Conservation (phyloP, 2,797 vertebrate genomes). For the Microctenopoma lineatum region DNA sequence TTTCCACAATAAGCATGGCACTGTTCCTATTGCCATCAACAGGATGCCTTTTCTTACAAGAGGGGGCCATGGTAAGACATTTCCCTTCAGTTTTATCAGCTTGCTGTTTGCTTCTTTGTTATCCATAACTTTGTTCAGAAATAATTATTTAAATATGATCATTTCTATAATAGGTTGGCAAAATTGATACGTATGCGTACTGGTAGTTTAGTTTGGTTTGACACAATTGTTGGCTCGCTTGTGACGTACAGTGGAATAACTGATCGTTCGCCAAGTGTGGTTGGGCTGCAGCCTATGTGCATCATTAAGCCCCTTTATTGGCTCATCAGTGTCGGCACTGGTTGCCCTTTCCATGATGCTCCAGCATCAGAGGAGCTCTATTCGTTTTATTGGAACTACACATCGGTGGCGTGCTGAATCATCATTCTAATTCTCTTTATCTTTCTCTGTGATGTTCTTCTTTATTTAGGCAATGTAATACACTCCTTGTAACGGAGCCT, state of each 20-base stretch:
- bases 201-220: conserved; percentile 4
- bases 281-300: conserved; percentile 60
- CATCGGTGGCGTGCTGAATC: conserved; percentile 49
- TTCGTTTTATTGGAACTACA: conserved; percentile 40
- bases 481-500: conserved; percentile 16
- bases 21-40: conserved; percentile 96
- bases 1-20: conserved; percentile 96
- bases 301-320: conserved; percentile 62
- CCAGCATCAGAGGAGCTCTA: conserved; percentile 16
- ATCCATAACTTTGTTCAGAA: conserved; percentile 12
- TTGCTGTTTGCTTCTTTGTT: conserved; percentile 10
- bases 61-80: conserved; percentile 92
- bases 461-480: conserved; percentile 41
- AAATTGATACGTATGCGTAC: no score
- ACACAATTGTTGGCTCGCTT: conserved; percentile 12
- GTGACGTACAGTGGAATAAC: conserved; percentile 40
- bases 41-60: conserved; percentile 95
- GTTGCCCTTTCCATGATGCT: conserved; percentile 48
- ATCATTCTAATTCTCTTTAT: conserved; percentile 44
- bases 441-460: conserved; percentile 32
- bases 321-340: conserved; percentile 43
- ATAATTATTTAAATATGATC: conserved; percentile 9
- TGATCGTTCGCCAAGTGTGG: conserved; percentile 39
- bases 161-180: background rate
- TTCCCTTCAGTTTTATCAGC: conserved; percentile 29